Evolutionary conservation across 1,140 invertebrate genomes (phyloP).

Genomic region (Dreissena polymorpha): DNA sequence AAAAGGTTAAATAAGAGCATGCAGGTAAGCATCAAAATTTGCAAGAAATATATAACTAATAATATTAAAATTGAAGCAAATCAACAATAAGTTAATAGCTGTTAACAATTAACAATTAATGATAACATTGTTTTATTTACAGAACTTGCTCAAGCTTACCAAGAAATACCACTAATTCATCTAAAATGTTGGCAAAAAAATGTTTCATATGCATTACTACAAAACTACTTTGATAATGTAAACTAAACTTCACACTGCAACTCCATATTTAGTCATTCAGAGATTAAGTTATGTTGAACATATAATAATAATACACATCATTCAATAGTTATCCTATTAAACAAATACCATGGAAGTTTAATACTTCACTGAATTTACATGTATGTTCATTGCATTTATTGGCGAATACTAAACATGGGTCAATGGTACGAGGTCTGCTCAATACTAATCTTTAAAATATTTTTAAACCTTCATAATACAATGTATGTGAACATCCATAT

Average conservation of each 20-base stretch:
- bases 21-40: too few relatives aligned
- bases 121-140: slow-evolving; percentile 22
- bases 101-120: slow-evolving; percentile 9
- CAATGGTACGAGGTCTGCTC: neutral
- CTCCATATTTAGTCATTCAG: neutral
- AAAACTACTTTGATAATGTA: neutral
- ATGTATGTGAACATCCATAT: too few relatives aligned
- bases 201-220: neutral
- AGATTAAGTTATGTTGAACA: neutral
- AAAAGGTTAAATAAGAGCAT: neutral
- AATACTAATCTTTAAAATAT: too few relatives aligned
- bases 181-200: neutral
- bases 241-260: neutral
- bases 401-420: neutral
- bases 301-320: neutral
- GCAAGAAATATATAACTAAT: too few relatives aligned
- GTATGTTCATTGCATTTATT: neutral
- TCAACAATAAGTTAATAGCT: too few relatives aligned
- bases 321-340: neutral
- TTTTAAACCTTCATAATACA: too few relatives aligned
- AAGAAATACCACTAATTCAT: slow-evolving; percentile 34
- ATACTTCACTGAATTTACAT: neutral
- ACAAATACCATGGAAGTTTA: neutral
- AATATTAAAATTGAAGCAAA: too few relatives aligned
- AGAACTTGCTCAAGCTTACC: slow-evolving; percentile 37